Evolutionary conservation across 2,113 vertebrate species (phyloP), one percentile per base, ranked within the genome.

Genomic region (Paratilapia polleni): DNA sequence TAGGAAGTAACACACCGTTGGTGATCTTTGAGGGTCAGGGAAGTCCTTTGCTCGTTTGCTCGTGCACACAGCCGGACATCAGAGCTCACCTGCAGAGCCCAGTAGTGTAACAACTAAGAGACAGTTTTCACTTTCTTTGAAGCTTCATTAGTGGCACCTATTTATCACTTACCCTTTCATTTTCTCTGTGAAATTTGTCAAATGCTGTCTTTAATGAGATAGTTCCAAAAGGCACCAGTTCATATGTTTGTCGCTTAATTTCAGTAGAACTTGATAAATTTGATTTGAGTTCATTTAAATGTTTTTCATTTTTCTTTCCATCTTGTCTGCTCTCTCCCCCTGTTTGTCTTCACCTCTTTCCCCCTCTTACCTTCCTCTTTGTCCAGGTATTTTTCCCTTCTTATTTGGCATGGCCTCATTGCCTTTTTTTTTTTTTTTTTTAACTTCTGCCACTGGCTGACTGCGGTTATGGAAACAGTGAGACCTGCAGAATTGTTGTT

Each of bases 1-100:
- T 91, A 92, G 93, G 94, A 94, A 94, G 91, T 94, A 91, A 92
- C 93, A 92, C 88, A 59, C 90, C 4, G 26, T 57, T 22, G 41
- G 84, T 91, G 91, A 91, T 90, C 89, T 93, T 88, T 90, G 17
- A 81, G 81, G 80, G 81, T 86, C 87, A 87, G 77, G 54, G 82
- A 41, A 87, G 89, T 64, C 76, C 74, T 81, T 62, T 81, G 78
- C 88, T 94, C 31, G 6, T 96, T 93, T 89, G 88, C 38, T 84
- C 13, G 22, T 60, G 70, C 81, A 66, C 87, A 86, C 90, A 91
- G 80, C 68, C 64, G 68, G 89, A 89, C 83, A 66, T 89, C 54
- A 89, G 88, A 87, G 77, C 79, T 80, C 11, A 24, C 66, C 5
- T n/a, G 28, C 4, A 36, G 81, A 80, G 83, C 64, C 61, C 68